Percentiles rank a stretch among this genome's conserved stretches.
Evolutionary conservation across 1,140 invertebrate genomes (phyloP).

Genomic region (Dreissena polymorpha): DNA sequence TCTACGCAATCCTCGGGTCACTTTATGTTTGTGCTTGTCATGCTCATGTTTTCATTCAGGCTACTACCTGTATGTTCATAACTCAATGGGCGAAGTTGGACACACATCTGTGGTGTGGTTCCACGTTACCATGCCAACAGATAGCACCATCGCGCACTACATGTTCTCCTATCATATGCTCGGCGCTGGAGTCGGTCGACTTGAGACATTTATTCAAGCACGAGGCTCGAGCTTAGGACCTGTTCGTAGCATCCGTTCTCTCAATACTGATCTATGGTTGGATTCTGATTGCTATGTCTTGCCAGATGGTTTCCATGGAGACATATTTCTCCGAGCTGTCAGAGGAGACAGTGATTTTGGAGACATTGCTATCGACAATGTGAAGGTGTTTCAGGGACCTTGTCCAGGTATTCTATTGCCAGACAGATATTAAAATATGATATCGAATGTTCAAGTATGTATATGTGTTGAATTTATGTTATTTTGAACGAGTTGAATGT

Average conservation of each 20-base stretch:
- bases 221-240: neutral
- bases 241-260: neutral
- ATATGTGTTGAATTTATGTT: too few relatives aligned
- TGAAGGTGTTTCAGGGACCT: neutral
- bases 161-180: constrained; percentile 21
- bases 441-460: too few relatives aligned
- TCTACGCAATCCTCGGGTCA: too few relatives aligned
- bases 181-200: neutral
- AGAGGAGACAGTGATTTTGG: neutral
- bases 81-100: constrained; percentile 4
- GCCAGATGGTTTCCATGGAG: constrained; percentile 11
- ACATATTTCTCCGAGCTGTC: constrained; percentile 18
- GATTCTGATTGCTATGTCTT: constrained; percentile 17
- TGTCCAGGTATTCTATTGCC: constrained; percentile 7
- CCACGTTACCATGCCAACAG: neutral
- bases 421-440: neutral
- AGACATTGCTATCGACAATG: constrained; percentile 33
- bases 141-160: neutral
- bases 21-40: neutral
- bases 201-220: constrained; percentile 1
- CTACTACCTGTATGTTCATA: constrained; percentile 21
- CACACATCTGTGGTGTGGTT: constrained; percentile 22
- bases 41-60: constrained; percentile 6
- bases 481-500: too few relatives aligned
- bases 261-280: neutral